phyloP scores from a whole-genome alignment of 2,113 vertebrate species.

The Hypanus sabinus region DNA sequence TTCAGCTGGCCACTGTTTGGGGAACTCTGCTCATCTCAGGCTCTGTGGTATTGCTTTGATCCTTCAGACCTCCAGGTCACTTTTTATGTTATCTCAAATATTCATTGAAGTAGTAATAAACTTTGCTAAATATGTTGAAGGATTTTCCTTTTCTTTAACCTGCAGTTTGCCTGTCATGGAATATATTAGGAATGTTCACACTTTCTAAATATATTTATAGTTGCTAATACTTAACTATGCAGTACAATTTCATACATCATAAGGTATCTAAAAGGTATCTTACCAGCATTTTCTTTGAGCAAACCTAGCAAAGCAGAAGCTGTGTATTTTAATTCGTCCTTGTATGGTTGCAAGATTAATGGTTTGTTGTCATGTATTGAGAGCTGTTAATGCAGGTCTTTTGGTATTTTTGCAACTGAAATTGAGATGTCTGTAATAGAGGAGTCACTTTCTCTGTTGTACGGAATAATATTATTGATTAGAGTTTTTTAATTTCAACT shows the following conservation, averaged over 20 bases:
- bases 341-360: background rate
- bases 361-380: background rate
- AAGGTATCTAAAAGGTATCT: background rate
- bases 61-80: slow-evolving; percentile 38
- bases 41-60: slow-evolving; percentile 53
- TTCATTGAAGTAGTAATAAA: background rate
- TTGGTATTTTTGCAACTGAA: background rate
- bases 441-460: background rate
- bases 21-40: slow-evolving; percentile 54
- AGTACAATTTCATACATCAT: background rate
- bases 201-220: background rate
- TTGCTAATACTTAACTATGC: background rate
- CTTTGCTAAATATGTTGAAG: slow-evolving; percentile 14
- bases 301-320: background rate
- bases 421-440: background rate
- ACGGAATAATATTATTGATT: background rate
- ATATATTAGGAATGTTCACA: background rate
- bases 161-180: background rate
- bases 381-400: background rate
- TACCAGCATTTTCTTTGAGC: background rate
- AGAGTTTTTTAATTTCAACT: background rate
- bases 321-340: background rate
- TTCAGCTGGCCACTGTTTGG: slow-evolving; percentile 54
- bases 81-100: slow-evolving; percentile 33
- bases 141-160: background rate